Conservation (phyloP, 2,113 vertebrate species). For the Gasterosteus aculeatus region DNA sequence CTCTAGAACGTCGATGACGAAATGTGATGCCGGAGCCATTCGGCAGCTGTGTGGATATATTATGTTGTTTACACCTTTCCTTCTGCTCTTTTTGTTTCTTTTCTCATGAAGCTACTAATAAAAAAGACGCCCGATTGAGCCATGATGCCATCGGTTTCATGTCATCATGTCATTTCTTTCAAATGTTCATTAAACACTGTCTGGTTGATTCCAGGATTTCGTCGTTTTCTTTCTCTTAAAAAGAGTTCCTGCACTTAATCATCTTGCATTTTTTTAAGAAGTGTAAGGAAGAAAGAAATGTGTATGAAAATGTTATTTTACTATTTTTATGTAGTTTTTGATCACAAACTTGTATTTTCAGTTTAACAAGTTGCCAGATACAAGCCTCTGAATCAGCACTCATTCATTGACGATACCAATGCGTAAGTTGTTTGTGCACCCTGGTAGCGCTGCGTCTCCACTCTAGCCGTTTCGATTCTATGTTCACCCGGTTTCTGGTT, state of each 20-base stretch:
- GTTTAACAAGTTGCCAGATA: background rate
- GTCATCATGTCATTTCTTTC: no score
- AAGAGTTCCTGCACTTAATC: no score
- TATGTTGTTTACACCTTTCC: background rate
- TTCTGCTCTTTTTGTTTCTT: background rate
- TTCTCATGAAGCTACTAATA: background rate
- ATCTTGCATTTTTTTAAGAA: no score
- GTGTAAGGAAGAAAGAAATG: no score
- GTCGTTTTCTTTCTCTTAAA: no score
- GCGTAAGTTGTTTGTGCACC: background rate
- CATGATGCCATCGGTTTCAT: no score
- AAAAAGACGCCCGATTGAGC: no score
- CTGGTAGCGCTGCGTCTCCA: background rate
- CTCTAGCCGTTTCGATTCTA: slow-evolving; percentile 23
- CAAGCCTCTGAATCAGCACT: background rate
- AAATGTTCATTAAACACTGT: no score
- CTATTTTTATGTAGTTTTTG: background rate
- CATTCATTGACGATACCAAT: background rate
- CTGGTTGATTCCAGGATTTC: no score
- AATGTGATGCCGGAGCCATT: no score
- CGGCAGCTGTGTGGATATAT: no score
- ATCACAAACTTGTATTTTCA: background rate
- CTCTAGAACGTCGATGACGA: background rate
- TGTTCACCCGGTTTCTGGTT: slow-evolving; percentile 36
- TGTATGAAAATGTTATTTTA: no score